Evolutionary conservation across 2,797 vertebrate species (phyloP).

Genomic region (Coluber constrictor): DNA sequence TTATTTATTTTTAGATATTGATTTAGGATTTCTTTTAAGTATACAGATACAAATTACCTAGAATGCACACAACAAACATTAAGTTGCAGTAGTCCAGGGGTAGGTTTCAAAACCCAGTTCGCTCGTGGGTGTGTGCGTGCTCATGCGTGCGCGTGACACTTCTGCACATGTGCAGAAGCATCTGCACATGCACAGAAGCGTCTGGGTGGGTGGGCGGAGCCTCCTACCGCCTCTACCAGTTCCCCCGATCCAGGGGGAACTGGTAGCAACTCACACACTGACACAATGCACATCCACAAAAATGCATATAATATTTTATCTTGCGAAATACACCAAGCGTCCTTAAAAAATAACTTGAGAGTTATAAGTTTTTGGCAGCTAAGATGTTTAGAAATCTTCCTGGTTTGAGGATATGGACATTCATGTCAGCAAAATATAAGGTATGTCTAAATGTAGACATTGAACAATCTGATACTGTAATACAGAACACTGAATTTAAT

Average conservation of each 20-base stretch:
- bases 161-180: too few relatives aligned
- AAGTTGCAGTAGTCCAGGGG: neutral
- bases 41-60: neutral
- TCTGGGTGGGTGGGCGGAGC: too few relatives aligned
- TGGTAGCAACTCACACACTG: neutral
- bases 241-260: too few relatives aligned
- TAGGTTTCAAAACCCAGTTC: too few relatives aligned
- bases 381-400: neutral
- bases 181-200: too few relatives aligned
- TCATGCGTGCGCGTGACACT: too few relatives aligned
- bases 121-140: too few relatives aligned
- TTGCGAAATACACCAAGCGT: neutral
- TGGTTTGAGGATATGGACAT: neutral
- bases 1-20: neutral
- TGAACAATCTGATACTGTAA: constrained; percentile 6
- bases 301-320: neutral
- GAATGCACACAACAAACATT: neutral
- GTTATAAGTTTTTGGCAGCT: neutral
- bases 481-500: constrained; percentile 26
- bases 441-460: neutral
- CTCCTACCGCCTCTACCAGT: too few relatives aligned
- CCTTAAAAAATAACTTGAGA: neutral
- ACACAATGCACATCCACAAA: neutral
- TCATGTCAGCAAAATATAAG: neutral
- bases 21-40: neutral